Percentiles rank a stretch among this genome's conserved stretches.
phyloP scores from a whole-genome alignment of 1,140 invertebrate genomes.

The Trachelipus rathkii region DNA sequence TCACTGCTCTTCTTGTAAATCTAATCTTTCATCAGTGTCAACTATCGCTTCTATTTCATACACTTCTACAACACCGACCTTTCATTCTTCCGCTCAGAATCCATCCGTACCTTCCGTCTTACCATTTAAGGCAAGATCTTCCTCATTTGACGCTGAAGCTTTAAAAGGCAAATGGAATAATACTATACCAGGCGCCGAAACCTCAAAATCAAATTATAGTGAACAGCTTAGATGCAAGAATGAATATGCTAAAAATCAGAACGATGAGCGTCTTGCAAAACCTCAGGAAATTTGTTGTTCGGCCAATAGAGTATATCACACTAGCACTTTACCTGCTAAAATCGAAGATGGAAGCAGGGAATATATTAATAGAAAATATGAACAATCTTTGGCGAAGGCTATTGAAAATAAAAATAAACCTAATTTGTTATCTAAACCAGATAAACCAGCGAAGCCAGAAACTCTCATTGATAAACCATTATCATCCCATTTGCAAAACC shows the following conservation, averaged over 20 bases:
- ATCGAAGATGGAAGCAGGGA: background rate
- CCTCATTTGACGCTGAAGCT: background rate
- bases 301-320: background rate
- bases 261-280: no score
- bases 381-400: background rate
- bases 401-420: background rate
- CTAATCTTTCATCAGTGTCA: background rate
- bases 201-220: background rate
- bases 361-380: background rate
- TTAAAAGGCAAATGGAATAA: background rate
- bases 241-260: background rate
- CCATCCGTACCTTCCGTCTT: conserved; percentile 5
- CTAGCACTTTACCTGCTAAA: background rate
- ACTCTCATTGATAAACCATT: conserved; percentile 4
- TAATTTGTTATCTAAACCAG: background rate
- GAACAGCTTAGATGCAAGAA: background rate
- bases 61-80: background rate
- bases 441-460: background rate
- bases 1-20: background rate
- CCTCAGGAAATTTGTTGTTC: no score
- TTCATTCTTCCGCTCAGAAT: background rate
- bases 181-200: background rate
- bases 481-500: conserved; percentile 17
- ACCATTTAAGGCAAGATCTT: background rate
- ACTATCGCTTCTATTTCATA: background rate